Evolutionary conservation across 1,140 invertebrate genomes (phyloP).

Genomic region (Drosophila sproati): DNA sequence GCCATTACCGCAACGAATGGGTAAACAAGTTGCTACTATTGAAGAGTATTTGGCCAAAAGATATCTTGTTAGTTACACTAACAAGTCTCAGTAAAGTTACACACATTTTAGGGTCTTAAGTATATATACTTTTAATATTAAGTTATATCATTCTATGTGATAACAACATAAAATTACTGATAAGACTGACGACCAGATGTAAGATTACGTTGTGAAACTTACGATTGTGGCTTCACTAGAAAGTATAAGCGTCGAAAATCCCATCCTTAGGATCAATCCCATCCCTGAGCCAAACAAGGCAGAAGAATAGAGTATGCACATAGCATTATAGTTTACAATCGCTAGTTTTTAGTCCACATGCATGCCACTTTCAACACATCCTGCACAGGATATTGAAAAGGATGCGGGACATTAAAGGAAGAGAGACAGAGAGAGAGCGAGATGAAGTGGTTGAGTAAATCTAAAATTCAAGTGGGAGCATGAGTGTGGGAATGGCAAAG

Average conservation of each 20-base stretch:
- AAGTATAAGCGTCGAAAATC: no score
- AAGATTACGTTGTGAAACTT: no score
- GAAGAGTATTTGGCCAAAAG: not conserved
- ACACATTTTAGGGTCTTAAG: no score
- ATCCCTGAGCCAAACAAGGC: no score
- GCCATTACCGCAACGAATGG: conserved; percentile 4
- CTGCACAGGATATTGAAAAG: conserved; percentile 26
- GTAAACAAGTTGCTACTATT: not conserved
- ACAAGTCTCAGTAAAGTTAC: no score
- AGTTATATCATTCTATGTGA: no score
- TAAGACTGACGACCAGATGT: no score
- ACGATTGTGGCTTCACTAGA: no score
- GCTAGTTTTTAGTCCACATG: conserved; percentile 7
- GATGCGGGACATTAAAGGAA: not conserved
- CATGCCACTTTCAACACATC: conserved; percentile 11
- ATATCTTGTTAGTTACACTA: not conserved
- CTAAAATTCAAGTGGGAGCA: conserved; percentile 16
- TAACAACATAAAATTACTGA: no score
- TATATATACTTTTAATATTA: no score
- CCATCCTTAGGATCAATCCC: no score
- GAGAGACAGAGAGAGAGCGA: conserved; percentile 7
- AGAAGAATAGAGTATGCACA: not conserved
- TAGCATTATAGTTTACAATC: not conserved
- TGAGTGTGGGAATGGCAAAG: conserved; percentile 53
- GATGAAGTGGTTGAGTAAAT: conserved; percentile 8